Conservation (phyloP, 2,113 vertebrate species). For the Anguilla japonica region DNA sequence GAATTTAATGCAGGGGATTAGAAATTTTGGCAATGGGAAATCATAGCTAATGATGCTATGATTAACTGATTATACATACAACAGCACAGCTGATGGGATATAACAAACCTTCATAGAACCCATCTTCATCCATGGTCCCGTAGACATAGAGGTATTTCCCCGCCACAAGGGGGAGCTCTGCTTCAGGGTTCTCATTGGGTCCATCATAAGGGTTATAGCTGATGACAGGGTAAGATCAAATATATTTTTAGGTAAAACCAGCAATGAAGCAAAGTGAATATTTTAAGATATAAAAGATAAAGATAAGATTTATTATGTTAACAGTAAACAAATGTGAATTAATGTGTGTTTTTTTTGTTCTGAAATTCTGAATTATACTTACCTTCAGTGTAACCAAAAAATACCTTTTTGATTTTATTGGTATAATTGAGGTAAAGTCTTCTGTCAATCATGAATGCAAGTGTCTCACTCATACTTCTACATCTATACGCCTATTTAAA, state of each 20-base stretch:
- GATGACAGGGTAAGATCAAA: conserved; percentile 16
- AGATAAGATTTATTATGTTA: too few species aligned
- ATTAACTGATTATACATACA: background rate
- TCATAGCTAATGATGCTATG: conserved; percentile 1
- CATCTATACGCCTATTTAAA: too few species aligned
- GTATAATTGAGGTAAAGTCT: too few species aligned
- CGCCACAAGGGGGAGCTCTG: conserved; percentile 93
- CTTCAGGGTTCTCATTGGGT: conserved; percentile 96
- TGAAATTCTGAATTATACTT: too few species aligned
- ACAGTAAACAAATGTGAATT: too few species aligned
- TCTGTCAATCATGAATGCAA: too few species aligned
- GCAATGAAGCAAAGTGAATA: background rate
- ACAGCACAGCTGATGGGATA: background rate
- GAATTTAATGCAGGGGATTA: background rate
- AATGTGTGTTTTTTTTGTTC: too few species aligned
- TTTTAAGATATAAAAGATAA: background rate
- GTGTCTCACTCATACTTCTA: too few species aligned
- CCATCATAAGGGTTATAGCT: conserved; percentile 98
- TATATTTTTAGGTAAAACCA: background rate
- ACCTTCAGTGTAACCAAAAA: too few species aligned
- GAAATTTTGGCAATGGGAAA: background rate
- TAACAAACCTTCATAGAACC: conserved; percentile 92
- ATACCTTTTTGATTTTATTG: too few species aligned
- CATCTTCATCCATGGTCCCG: conserved; percentile 97
- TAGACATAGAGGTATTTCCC: conserved; percentile 98